Base-by-base conservation (phyloP, 2,113 vertebrate species). In the Lampris incognitus region DNA sequence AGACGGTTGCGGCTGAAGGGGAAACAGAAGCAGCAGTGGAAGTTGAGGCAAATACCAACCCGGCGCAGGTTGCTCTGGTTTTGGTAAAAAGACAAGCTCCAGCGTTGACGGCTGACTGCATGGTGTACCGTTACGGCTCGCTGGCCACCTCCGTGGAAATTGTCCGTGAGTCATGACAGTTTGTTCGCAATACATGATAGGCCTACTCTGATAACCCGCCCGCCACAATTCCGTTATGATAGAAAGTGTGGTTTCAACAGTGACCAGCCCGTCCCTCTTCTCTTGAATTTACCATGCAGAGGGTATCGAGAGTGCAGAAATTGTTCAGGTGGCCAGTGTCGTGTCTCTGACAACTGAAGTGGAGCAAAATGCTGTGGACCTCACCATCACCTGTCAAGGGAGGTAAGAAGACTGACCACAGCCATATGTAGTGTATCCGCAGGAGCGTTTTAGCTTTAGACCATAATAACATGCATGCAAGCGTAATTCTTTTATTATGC, bases 251-350 rank as follows among this genome's bases (percentile, higher is more conserved):
- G 2, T 37, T 84, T 74, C 46, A 56, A 65, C 48, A 2, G 2
- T 40, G 8, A 63, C 44, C 10, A 48, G n/a, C 64, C 0, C 0
- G 11, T 7, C 39, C 2, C 54, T 71, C 1, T 55, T 37, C 70
- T 51, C 48, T 50, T 50, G 36, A 1, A 2, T 74, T 9, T 6
- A 61, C 2, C 38, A 39, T 70, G 4, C 92, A 99, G 97, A 96
- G 95, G 96, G 96, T 1, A 97, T 99, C 58, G 97, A 97, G 89
- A 97, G 92, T 78, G 95, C 96, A 36, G 95, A 97, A 92, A 97
- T 99, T 66, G 93, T 97, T 56, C 94, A 98, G 81, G 90, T 97
- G 76, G 81, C 93, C 63, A 95, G 92, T 13, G 93, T 95, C 39
- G 77, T 91, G 65, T 90, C 94, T 0, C 3, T 94, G 76, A 65